Conservation (phyloP, 2,113 vertebrate species). For the Lycaon pictus region DNA sequence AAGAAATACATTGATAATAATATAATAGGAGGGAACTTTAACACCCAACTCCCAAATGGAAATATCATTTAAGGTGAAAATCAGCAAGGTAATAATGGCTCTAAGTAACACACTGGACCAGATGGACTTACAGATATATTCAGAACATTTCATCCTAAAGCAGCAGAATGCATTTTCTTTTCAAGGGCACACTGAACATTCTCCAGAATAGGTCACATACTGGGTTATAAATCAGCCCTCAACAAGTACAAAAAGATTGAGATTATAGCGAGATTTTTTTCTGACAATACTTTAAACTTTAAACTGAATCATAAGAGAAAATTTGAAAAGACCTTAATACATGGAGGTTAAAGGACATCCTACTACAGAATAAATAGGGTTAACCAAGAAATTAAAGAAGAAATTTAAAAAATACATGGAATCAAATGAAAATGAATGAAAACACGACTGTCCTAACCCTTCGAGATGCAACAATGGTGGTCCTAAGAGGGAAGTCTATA, state of each 20-base stretch:
- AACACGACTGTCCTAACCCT: not conserved
- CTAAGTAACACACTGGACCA: not conserved
- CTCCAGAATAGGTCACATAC: not conserved
- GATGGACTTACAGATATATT: not conserved
- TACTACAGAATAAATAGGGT: not conserved
- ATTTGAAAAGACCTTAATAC: not conserved
- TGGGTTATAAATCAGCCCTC: not conserved
- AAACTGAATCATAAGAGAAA: not conserved
- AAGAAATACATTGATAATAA: too few species aligned
- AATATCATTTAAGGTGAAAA: too few species aligned
- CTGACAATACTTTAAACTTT: not conserved
- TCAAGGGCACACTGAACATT: not conserved
- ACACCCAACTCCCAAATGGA: too few species aligned
- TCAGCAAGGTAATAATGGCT: not conserved
- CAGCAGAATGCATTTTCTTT: not conserved
- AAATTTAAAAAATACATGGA: not conserved
- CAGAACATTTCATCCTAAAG: not conserved
- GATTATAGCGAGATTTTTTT: not conserved
- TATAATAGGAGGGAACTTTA: too few species aligned
- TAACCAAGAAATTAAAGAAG: not conserved
- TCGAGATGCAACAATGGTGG: not conserved
- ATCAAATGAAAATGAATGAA: not conserved
- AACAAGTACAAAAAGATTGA: not conserved
- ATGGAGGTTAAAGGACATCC: not conserved
- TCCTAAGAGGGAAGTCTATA: not conserved